Conservation (phyloP, 2,888 invertebrate genomes). For the Mylabris sibirica region DNA sequence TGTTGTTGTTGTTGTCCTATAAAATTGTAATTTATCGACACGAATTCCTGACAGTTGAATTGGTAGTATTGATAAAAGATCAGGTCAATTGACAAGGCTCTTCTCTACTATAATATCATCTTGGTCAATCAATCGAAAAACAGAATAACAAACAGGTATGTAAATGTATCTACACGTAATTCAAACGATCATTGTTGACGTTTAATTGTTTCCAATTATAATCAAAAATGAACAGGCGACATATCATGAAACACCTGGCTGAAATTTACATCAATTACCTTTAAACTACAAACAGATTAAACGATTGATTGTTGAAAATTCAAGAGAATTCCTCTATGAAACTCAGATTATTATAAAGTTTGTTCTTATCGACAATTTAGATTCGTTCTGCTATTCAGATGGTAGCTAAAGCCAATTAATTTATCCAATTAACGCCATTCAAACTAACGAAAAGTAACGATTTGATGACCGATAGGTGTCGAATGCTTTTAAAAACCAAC, state of each 20-base stretch:
- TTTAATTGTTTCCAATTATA: background rate
- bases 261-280: too few species aligned
- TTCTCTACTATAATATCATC: background rate
- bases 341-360: background rate
- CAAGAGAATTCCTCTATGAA: too few species aligned
- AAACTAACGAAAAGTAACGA: background rate
- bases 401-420: too few species aligned
- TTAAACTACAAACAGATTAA: too few species aligned
- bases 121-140: background rate
- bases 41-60: slow-evolving; percentile 14
- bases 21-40: slow-evolving; percentile 11
- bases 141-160: background rate
- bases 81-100: background rate
- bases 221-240: background rate
- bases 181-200: too few species aligned
- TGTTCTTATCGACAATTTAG: background rate
- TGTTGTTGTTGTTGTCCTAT: slow-evolving; percentile 11
- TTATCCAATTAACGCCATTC: background rate
- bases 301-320: too few species aligned
- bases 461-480: too few species aligned
- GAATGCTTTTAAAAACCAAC: background rate
- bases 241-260: slow-evolving; percentile 8
- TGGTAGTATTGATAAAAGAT: background rate
- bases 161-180: background rate
- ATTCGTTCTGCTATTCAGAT: too few species aligned